Conservation (phyloP, 2,797 vertebrate species). For the Pagetopsis macropterus region DNA sequence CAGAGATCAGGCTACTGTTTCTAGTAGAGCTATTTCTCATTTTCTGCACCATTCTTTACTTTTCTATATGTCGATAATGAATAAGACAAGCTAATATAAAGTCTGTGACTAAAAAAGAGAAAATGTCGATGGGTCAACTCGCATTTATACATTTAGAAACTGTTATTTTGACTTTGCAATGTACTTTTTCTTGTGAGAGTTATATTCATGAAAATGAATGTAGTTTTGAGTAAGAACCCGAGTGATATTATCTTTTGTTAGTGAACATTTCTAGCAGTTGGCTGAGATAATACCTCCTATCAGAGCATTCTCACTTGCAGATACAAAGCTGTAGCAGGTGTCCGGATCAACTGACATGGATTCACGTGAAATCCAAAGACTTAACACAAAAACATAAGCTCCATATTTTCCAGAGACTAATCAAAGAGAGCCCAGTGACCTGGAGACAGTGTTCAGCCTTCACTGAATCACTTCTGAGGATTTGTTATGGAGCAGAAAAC, state of each 20-base stretch:
- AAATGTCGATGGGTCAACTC: not conserved
- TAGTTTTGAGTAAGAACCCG: not conserved
- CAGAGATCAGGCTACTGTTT: conserved; percentile 15
- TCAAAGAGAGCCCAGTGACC: conserved; percentile 53
- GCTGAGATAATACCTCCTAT: not conserved
- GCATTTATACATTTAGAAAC: not conserved
- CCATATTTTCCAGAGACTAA: conserved; percentile 30
- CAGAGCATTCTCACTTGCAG: not conserved
- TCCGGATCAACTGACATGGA: not conserved
- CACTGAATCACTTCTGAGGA: conserved; percentile 55
- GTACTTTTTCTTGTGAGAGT: not conserved
- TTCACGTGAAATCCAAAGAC: not conserved
- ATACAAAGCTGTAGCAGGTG: not conserved
- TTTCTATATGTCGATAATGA: no score
- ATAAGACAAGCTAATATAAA: not conserved
- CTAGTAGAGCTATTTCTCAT: not conserved
- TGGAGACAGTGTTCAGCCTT: conserved; percentile 20
- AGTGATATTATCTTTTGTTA: not conserved
- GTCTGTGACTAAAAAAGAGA: not conserved
- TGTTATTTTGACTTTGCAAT: not conserved
- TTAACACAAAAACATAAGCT: not conserved
- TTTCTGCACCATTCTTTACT: not conserved
- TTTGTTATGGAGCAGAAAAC: conserved; percentile 40
- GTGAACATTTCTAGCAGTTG: not conserved
- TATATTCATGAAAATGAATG: not conserved